Percentiles rank a stretch among this genome's conserved stretches.
Evolutionary conservation across 2,888 invertebrate genomes (phyloP).

Genomic region (Onthophagus sagittarius): DNA sequence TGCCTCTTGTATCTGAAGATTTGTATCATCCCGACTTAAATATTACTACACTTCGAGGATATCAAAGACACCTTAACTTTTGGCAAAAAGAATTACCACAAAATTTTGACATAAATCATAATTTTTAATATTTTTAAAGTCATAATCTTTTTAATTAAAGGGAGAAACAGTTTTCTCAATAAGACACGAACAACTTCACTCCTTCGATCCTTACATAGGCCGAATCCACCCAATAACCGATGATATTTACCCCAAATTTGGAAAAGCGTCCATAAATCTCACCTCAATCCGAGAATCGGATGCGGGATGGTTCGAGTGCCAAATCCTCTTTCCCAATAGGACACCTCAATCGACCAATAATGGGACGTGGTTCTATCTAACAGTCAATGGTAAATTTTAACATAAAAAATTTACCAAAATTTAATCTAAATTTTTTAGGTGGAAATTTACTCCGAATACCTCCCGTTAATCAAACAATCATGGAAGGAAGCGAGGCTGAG

Average conservation of each 20-base stretch:
- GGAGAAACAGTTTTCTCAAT: constrained; percentile 77
- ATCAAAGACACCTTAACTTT: too few species aligned
- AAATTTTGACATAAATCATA: too few species aligned
- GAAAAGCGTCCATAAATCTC: constrained; percentile 75
- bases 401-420: not conserved
- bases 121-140: too few species aligned
- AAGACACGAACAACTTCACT: constrained; percentile 68
- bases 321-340: constrained; percentile 81
- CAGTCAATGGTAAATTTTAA: constrained; percentile 70
- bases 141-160: constrained; percentile 47
- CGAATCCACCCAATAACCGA: constrained; percentile 63
- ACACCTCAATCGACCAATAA: constrained; percentile 81
- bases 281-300: constrained; percentile 84
- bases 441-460: constrained; percentile 83
- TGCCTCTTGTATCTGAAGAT: too few species aligned
- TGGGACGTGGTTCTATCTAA: constrained; percentile 85
- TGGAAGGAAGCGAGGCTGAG: constrained; percentile 78
- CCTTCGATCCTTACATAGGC: constrained; percentile 67
- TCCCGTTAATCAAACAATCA: constrained; percentile 82
- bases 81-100: too few species aligned
- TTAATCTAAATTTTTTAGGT: constrained; percentile 53
- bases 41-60: too few species aligned
- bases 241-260: constrained; percentile 55
- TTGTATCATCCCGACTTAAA: too few species aligned
- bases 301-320: constrained; percentile 89